These are phyloP conservation scores for Leptopilina myrica DNA, from an alignment of 2,888 invertebrate genomes.

Conservation along the genomic window DNA sequence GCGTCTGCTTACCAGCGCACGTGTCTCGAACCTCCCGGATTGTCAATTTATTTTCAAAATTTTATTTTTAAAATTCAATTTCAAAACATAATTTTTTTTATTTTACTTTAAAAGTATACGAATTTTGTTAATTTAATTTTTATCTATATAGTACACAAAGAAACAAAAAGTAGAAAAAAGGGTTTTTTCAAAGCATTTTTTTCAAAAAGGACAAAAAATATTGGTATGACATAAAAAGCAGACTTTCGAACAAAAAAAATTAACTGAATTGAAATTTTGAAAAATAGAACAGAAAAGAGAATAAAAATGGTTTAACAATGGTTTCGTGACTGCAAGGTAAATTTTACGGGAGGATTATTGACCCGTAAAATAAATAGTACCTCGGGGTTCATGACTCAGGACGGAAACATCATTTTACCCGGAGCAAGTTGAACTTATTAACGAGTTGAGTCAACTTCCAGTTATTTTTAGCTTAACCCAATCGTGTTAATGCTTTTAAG, in stretches of 20 bases:
- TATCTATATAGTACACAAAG: no score
- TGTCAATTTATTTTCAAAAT: neutral
- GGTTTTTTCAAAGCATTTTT: no score
- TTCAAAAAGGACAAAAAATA: no score
- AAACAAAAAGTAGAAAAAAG: no score
- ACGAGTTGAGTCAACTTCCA: slow-evolving; percentile 24
- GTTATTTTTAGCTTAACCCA: slow-evolving; percentile 15
- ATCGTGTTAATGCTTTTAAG: neutral
- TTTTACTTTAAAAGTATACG: no score
- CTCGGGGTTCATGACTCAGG: slow-evolving; percentile 34
- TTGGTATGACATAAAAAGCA: neutral
- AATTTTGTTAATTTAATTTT: no score
- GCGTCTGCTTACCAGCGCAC: slow-evolving; percentile 2
- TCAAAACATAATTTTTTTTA: no score
- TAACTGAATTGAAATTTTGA: neutral
- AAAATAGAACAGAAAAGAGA: neutral
- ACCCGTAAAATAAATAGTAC: slow-evolving; percentile 28
- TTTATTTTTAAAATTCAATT: neutral
- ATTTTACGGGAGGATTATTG: slow-evolving; percentile 28
- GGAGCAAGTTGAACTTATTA: slow-evolving; percentile 32
- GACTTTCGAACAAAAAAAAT: no score
- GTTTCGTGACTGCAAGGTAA: neutral
- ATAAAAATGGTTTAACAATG: neutral
- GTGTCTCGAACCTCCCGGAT: slow-evolving; percentile 22
- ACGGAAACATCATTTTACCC: slow-evolving; percentile 23